Conservation (phyloP, 2,888 invertebrate species). For the Lasioglossum villosulum region DNA sequence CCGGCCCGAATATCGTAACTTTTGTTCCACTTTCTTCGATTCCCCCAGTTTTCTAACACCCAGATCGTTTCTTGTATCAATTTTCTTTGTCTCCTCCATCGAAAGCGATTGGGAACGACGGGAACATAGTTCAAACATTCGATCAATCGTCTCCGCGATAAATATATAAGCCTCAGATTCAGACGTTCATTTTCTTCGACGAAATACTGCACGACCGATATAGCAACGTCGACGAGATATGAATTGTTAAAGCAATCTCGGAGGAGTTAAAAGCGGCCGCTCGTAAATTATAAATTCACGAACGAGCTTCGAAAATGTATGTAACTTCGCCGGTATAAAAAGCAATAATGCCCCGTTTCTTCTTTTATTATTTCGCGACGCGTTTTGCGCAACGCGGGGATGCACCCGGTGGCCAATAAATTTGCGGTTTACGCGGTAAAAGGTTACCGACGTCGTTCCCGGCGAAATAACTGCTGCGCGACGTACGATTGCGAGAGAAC, state of each 20-base stretch:
- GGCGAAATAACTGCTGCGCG: slow-evolving; percentile 46
- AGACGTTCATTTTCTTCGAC: not conserved
- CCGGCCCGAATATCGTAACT: slow-evolving; percentile 20
- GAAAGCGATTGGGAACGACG: not conserved
- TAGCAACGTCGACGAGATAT: not conserved
- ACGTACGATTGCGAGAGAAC: slow-evolving; percentile 46
- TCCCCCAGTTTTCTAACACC: slow-evolving; percentile 27
- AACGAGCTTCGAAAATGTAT: not conserved
- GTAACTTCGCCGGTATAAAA: not conserved
- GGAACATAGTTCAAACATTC: not conserved
- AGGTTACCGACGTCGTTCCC: slow-evolving; percentile 65
- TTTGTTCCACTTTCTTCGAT: slow-evolving; percentile 44
- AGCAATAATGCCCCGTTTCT: not conserved
- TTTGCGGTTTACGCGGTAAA: slow-evolving; percentile 63
- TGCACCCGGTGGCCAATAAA: slow-evolving; percentile 63
- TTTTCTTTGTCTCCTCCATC: not conserved
- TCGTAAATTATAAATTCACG: not conserved
- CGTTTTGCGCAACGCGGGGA: slow-evolving; percentile 42
- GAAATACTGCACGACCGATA: not conserved
- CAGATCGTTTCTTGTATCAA: slow-evolving; percentile 7
- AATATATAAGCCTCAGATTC: not conserved
- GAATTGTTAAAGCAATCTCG: not conserved
- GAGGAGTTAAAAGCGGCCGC: not conserved
- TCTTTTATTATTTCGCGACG: not conserved
- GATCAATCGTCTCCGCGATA: not conserved